Percentiles rank a stretch among this genome's conserved stretches.
These are phyloP conservation scores for Sarcophaga variegata DNA, from an alignment of 2,888 invertebrate genomes.

Conservation along the genomic window DNA sequence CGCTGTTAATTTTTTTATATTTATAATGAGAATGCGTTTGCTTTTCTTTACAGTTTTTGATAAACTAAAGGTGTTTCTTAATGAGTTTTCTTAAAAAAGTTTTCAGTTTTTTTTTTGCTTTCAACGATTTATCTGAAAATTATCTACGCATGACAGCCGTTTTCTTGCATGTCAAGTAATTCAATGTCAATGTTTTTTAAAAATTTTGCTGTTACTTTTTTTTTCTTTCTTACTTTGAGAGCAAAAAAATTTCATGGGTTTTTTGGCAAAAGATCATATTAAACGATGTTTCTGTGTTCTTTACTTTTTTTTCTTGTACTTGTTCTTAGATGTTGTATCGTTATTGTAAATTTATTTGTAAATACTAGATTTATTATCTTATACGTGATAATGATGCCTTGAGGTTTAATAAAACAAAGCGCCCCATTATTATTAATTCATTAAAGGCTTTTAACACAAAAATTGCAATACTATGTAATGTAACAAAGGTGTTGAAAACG, in stretches of 20 bases:
- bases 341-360: not conserved
- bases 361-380: too few species aligned
- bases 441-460: too few species aligned
- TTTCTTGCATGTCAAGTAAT: slow-evolving; percentile 58
- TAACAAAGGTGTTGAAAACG: too few species aligned
- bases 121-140: slow-evolving; percentile 54
- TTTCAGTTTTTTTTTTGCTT: slow-evolving; percentile 37
- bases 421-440: too few species aligned
- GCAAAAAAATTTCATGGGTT: not conserved
- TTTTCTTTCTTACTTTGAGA: slow-evolving; percentile 30
- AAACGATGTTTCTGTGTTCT: slow-evolving; percentile 25
- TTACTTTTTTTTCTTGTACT: not conserved
- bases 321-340: not conserved
- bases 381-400: too few species aligned
- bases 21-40: slow-evolving; percentile 60
- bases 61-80: slow-evolving; percentile 66
- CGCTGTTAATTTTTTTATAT: slow-evolving; percentile 10
- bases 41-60: slow-evolving; percentile 65
- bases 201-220: slow-evolving; percentile 55
- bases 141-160: slow-evolving; percentile 67
- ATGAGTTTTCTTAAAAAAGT: slow-evolving; percentile 57
- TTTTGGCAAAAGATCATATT: slow-evolving; percentile 59
- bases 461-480: too few species aligned
- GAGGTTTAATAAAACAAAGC: too few species aligned
- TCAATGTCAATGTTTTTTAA: slow-evolving; percentile 69